Percentiles rank a stretch among this genome's conserved stretches.
Evolutionary conservation across 2,113 vertebrate species (phyloP).

Genomic region (Pelmatolapia mariae): DNA sequence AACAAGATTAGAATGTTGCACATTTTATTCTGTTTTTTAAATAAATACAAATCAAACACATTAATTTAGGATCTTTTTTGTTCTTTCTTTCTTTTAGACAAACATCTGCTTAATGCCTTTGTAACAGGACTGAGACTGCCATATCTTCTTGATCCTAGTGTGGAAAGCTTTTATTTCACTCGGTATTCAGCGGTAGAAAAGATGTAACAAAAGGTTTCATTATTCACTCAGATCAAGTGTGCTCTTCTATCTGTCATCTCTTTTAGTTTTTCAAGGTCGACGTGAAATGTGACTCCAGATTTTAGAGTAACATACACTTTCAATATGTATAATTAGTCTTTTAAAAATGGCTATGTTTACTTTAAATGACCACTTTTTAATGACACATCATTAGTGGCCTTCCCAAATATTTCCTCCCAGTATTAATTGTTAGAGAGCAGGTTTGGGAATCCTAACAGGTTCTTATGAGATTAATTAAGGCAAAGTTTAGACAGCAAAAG

Average conservation of each 20-base stretch:
- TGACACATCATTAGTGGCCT: not conserved
- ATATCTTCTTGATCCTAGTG: not conserved
- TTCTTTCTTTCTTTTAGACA: not conserved
- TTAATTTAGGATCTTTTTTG: not conserved
- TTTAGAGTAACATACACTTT: not conserved
- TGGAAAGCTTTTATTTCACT: not conserved
- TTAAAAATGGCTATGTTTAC: not conserved
- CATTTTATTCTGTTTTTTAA: not conserved
- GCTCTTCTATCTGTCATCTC: not conserved
- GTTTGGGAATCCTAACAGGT: not conserved
- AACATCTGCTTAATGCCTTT: not conserved
- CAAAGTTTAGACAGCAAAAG: conserved; percentile 11
- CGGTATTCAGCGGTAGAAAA: not conserved
- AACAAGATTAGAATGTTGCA: not conserved
- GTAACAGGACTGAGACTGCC: not conserved
- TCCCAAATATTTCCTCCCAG: not conserved
- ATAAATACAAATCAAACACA: not conserved
- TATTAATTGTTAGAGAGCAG: not conserved
- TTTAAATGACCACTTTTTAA: not conserved
- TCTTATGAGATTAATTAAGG: conserved; percentile 47
- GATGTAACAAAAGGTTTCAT: not conserved
- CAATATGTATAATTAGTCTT: not conserved
- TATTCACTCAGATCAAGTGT: not conserved
- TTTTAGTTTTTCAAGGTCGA: not conserved
- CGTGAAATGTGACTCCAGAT: not conserved